These are phyloP conservation scores for Enteromius anoplus DNA, from an alignment of 2,797 vertebrate species.

Conservation along the genomic window DNA sequence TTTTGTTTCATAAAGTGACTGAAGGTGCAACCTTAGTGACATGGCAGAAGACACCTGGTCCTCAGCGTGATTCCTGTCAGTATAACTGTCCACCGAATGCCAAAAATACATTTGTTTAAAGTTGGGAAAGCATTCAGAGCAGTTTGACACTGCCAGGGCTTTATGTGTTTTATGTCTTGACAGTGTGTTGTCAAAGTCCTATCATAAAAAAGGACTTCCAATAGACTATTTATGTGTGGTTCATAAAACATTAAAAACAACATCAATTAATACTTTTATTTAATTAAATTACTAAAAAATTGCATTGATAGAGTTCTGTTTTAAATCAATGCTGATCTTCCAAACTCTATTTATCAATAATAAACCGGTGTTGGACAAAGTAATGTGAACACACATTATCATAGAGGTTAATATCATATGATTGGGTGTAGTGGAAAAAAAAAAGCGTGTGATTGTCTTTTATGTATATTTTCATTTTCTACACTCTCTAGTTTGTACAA, in stretches of 20 bases:
- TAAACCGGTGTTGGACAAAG: too few species aligned
- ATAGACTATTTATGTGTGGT: not conserved
- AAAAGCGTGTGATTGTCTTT: not conserved
- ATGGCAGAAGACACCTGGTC: constrained; percentile 15
- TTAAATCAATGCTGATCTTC: not conserved
- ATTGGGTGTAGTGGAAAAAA: not conserved
- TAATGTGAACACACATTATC: not conserved
- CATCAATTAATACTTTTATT: not conserved
- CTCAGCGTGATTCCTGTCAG: constrained; percentile 32
- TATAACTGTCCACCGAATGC: not conserved
- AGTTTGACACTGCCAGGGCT: constrained; percentile 32
- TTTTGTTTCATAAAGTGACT: constrained; percentile 13
- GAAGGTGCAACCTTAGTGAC: not conserved
- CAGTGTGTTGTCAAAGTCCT: constrained; percentile 2
- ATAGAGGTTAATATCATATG: not conserved
- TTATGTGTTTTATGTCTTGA: constrained; percentile 23
- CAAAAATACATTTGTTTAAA: constrained; percentile 51
- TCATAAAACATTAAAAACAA: not conserved
- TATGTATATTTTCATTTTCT: not conserved
- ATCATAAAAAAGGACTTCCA: not conserved
- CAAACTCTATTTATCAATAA: not conserved
- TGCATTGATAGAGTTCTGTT: not conserved
- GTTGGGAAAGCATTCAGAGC: constrained; percentile 13
- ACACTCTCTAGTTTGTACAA: not conserved
- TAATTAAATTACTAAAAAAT: not conserved